Percentiles rank a stretch among this genome's conserved stretches.
Conservation (phyloP, 2,113 vertebrate genomes). For the Hymenochirus boettgeri region DNA sequence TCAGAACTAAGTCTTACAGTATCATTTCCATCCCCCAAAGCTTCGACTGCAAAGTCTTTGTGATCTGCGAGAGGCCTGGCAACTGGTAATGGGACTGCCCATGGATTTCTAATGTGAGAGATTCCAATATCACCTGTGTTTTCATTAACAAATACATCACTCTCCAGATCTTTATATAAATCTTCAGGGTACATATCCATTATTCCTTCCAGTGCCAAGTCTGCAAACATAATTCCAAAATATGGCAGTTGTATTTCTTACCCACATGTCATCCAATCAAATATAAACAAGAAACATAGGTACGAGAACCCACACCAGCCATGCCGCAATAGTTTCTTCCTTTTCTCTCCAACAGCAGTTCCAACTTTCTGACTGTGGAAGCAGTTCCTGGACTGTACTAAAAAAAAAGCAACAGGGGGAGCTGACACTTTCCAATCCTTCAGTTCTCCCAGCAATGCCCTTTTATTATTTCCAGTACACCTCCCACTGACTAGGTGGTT, state of each 20-base stretch:
- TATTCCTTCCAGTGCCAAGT: background rate
- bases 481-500: constrained; percentile 19
- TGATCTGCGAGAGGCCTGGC: constrained; percentile 6
- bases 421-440: constrained; percentile 11
- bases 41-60: background rate
- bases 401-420: constrained; percentile 1
- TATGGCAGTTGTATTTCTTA: background rate
- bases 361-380: constrained; percentile 13
- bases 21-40: background rate
- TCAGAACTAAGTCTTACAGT: constrained; percentile 18
- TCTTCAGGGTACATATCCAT: constrained; percentile 7
- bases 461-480: background rate
- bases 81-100: constrained; percentile 5
- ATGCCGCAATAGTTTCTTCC: background rate
- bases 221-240: constrained; percentile 1
- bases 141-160: constrained; percentile 23
- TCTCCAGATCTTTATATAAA: constrained; percentile 16
- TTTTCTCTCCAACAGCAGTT: background rate
- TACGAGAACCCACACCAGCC: background rate
- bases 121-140: background rate
- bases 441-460: too few relatives aligned
- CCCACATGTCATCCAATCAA: constrained; percentile 4
- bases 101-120: background rate
- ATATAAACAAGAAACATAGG: background rate
- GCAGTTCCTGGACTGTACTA: constrained; percentile 31